Conservation (phyloP, 2,888 invertebrate species). For the Tenthredo mesomela region DNA sequence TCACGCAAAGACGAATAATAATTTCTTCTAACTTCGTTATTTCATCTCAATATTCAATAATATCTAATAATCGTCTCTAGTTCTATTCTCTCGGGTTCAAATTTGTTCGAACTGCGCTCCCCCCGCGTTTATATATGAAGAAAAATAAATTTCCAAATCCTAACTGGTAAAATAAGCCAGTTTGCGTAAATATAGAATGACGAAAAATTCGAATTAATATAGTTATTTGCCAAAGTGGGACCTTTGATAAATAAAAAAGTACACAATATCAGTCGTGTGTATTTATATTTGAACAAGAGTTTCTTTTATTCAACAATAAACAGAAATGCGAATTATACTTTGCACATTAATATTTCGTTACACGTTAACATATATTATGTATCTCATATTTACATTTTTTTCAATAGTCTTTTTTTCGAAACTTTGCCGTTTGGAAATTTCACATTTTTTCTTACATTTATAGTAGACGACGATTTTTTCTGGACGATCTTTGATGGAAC, state of each 20-base stretch:
- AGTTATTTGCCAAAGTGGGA: neutral
- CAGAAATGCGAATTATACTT: neutral
- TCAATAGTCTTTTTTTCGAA: neutral
- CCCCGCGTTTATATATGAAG: neutral
- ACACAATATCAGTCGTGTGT: neutral
- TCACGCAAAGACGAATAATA: conserved; percentile 19
- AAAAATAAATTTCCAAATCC: neutral
- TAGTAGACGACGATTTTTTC: neutral
- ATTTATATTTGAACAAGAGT: neutral
- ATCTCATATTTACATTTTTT: neutral
- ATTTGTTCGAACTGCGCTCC: neutral
- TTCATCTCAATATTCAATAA: neutral
- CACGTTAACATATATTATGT: neutral
- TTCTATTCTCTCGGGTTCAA: neutral
- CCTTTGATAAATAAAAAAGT: neutral
- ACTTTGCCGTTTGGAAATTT: neutral
- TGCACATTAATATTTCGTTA: neutral
- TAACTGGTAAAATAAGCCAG: neutral
- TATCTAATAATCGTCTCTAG: neutral
- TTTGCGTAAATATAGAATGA: neutral
- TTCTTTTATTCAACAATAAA: conserved; percentile 21
- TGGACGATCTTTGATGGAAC: neutral
- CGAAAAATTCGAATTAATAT: neutral
- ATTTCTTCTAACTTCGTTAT: conserved; percentile 1
- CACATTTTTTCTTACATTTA: neutral